Evolutionary conservation across 2,797 vertebrate species (phyloP).

Genomic region (Meriones psammophilus): DNA sequence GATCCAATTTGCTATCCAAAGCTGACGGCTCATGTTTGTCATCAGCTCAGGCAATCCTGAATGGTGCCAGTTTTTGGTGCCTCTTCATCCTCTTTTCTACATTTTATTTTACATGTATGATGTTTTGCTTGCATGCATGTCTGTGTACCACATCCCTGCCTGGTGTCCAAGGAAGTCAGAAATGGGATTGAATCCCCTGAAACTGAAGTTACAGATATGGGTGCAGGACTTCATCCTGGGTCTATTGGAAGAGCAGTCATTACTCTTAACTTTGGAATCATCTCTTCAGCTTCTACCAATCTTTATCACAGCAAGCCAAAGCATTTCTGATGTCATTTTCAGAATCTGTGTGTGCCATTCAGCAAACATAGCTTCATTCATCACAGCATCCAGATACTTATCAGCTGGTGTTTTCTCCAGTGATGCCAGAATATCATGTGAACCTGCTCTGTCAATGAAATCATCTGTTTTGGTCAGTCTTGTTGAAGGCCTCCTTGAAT

Average conservation of each 20-base stretch:
- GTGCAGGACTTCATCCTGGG: background rate
- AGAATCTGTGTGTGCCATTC: background rate
- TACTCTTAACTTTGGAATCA: background rate
- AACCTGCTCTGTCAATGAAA: background rate
- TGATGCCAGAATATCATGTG: background rate
- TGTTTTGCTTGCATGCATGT: background rate
- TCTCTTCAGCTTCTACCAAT: background rate
- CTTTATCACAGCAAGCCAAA: background rate
- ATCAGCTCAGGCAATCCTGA: background rate
- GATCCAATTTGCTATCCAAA: background rate
- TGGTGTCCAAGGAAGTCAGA: background rate
- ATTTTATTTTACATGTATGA: background rate
- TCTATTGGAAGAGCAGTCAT: background rate
- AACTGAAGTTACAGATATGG: background rate
- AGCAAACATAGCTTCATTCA: background rate
- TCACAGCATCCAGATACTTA: background rate
- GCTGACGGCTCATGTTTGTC: background rate
- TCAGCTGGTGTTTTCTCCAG: background rate
- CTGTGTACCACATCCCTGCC: background rate
- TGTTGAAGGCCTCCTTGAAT: background rate
- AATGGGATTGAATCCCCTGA: background rate
- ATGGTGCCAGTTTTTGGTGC: too few species aligned
- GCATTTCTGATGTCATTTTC: background rate
- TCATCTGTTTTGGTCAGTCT: background rate
- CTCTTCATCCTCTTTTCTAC: background rate